Evolutionary conservation across 1,140 invertebrate genomes (phyloP).

Genomic region (Lysiphlebus fabarum): DNA sequence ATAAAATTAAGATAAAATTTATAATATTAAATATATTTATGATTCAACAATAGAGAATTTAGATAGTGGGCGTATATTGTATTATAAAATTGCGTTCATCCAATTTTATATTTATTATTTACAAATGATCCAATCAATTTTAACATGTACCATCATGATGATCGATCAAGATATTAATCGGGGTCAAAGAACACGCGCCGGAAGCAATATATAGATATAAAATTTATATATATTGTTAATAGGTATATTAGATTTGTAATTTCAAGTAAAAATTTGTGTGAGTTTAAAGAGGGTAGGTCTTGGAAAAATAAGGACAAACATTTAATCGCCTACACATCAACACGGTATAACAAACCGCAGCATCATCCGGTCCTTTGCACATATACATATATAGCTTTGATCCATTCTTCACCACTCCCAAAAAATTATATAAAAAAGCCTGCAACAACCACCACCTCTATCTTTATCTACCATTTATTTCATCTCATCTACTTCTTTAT

Average conservation of each 20-base stretch:
- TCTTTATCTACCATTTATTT: constrained; percentile 9
- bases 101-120: too few species aligned
- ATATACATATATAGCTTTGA: constrained; percentile 17
- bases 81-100: too few species aligned
- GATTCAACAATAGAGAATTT: too few species aligned
- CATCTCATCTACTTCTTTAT: constrained; percentile 3
- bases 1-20: too few species aligned
- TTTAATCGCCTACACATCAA: not conserved
- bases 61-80: too few species aligned
- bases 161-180: constrained; percentile 5
- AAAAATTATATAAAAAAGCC: too few species aligned
- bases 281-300: not conserved
- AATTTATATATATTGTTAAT: not conserved
- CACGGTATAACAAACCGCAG: constrained; percentile 27
- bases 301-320: constrained; percentile 5
- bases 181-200: constrained; percentile 11
- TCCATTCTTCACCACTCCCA: constrained; percentile 4
- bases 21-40: too few species aligned
- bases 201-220: not conserved
- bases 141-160: not conserved
- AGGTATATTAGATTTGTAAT: constrained; percentile 20
- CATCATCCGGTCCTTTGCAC: constrained; percentile 27
- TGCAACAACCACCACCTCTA: not conserved
- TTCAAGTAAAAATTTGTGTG: constrained; percentile 12
- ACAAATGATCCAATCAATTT: constrained; percentile 1